A percentile compares a stretch with the other conserved stretches of the same genome.
These are phyloP conservation scores for Tadarida brasiliensis DNA, from an alignment of 2,797 vertebrate genomes.

Conservation along the genomic window DNA sequence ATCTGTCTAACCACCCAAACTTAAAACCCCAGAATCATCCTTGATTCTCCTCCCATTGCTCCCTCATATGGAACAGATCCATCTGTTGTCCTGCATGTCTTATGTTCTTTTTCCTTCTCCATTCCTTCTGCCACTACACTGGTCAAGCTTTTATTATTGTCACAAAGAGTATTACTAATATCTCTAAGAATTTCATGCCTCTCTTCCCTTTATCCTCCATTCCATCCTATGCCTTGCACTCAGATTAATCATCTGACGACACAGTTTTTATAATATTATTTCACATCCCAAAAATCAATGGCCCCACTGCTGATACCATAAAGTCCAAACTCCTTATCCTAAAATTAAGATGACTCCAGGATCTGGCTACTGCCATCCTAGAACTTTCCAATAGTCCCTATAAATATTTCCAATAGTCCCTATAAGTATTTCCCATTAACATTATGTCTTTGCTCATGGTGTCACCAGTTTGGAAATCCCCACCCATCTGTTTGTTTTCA, in stretches of 20 bases:
- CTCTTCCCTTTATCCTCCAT: background rate
- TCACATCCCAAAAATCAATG: background rate
- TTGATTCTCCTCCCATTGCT: background rate
- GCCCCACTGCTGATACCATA: background rate
- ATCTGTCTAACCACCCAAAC: background rate
- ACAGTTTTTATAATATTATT: constrained; percentile 7
- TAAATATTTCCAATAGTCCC: constrained; percentile 33
- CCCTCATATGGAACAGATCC: background rate
- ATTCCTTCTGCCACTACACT: background rate
- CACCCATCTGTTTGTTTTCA: background rate
- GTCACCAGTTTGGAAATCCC: background rate
- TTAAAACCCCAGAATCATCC: background rate
- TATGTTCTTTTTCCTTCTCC: background rate
- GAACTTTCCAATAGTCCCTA: background rate
- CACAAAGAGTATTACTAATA: background rate
- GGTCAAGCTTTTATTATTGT: background rate
- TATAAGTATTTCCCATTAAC: constrained; percentile 33
- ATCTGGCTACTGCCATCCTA: constrained; percentile 18
- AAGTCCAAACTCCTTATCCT: constrained; percentile 10
- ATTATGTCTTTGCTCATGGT: constrained; percentile 14
- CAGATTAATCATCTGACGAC: background rate
- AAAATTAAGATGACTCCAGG: constrained; percentile 41
- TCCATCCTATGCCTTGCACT: background rate
- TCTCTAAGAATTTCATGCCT: background rate
- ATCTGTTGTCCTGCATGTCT: background rate